Evolutionary conservation across 2,888 invertebrate genomes (phyloP), one percentile per base, ranked within the genome.

Genomic region (Ischnura elegans): DNA sequence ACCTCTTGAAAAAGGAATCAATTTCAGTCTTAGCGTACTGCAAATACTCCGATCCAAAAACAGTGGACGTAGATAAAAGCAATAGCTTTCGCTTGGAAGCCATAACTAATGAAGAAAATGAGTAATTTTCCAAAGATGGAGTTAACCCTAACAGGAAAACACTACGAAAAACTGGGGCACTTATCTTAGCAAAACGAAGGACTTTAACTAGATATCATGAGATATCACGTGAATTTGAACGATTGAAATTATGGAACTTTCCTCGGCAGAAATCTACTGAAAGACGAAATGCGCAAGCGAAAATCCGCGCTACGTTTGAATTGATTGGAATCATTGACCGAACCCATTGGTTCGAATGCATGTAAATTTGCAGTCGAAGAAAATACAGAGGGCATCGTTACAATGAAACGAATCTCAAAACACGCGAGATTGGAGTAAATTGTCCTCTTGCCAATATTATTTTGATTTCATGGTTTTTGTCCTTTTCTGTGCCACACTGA

Each of bases 1-100:
- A 97, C 97, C 96, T 97, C 94, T 96, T 95, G 85, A 98, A 96
- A 94, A 98, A 96, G 85, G 96, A 95, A 93, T 96, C 96, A 94
- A 98, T 97, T 95, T 97, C 97, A 94, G 97, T 96, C 95, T 97
- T 97, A 51, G 97, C 97, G 95, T 97, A 98, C 95, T 97, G 97
- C 94, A 98, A 95, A 95, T 97, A 97, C 36, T 96, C 96, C 95
- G 96, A 97, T 42, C 98, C 98, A 95, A 97, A 96, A 86, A 98
- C 97, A 95, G 97, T 97, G 0, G 98, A 98, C 25, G 97, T 97
- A 5, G 98, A 98, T 36, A 98, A 95, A 94, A 98, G 95, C 93
- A 98, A 95, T 61, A 97, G 96, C 95, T 97, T 97, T 94, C 97
- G 95, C 96, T 96, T 84, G 46, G 42, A 43, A 2, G 90, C 61